Evolutionary conservation across 2,888 invertebrate genomes (phyloP), one percentile per base, ranked within the genome.

Genomic region (Corythucha ciliata): DNA sequence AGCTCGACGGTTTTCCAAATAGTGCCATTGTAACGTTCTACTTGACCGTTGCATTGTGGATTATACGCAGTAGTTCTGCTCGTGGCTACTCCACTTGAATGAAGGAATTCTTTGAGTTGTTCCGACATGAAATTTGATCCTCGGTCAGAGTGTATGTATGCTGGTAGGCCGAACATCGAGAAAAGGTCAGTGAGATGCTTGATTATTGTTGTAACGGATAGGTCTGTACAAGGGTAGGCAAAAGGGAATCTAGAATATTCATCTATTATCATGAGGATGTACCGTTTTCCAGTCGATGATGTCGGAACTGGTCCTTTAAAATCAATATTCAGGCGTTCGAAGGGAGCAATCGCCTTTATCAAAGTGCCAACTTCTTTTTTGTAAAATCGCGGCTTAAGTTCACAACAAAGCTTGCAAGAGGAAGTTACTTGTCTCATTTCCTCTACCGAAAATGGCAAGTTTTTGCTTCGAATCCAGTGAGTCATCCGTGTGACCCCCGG

Each of bases 51-150:
- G 2, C 55, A 45, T 48, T 37, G 33, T 48, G 57, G 51, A 53
- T 59, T 59, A 41, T 60, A 59, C 14, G 58, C 45, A 16, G 56
- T 57, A n/a, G 56, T 51, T 34, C 47, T 27, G 46, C 60, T 58
- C 2, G 58, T 56, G 7, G 57, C 57, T 7, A 59, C 41, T n/a
- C 55, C 54, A 44, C 51, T 47, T 8, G 51, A 41, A 20, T 45
- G 34, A 4, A 58, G 37, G 36, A 58, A 58, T 24, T 33, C 18
- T 36, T 53, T 57, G 5, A 59, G 26, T 40, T 58, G 54, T 24
- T 37, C 8, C 32, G 39, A 24, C 18, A 24, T 39, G 10, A 4
- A 16, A 3, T 12, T n/a, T 3, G 4, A 12, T 18, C 16, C 32
- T 14, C 1, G 34, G 16, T 45, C 45, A 22, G 24, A 36, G 22